Conservation (phyloP, 2,797 vertebrate genomes). For the Meriones psammophilus region DNA sequence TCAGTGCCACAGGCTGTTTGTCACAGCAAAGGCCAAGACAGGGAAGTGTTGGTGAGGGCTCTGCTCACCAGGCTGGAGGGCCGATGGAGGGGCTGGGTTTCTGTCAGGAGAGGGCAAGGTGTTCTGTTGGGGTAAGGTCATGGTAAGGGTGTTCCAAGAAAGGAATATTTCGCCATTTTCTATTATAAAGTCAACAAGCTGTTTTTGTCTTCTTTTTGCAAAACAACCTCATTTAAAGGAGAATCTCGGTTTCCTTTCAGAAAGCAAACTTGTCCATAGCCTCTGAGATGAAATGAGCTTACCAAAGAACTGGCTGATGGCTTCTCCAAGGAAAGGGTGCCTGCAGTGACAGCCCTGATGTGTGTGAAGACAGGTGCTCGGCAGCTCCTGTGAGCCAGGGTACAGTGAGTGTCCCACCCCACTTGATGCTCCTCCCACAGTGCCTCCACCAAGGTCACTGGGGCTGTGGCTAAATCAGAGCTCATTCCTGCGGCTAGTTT, state of each 20-base stretch:
- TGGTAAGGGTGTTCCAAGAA: neutral
- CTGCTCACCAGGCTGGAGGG: neutral
- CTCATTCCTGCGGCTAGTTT: neutral
- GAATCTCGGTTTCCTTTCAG: neutral
- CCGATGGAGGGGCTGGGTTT: neutral
- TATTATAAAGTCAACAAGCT: constrained; percentile 3
- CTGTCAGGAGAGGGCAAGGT: neutral
- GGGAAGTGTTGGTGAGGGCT: neutral
- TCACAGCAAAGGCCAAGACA: neutral
- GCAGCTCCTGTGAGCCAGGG: neutral
- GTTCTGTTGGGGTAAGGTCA: neutral
- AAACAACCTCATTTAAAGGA: neutral
- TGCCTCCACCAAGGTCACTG: neutral
- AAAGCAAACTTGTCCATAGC: neutral
- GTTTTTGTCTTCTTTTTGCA: constrained; percentile 41
- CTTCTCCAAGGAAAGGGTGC: neutral
- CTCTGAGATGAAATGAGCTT: constrained; percentile 24
- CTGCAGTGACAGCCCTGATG: neutral
- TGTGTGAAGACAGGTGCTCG: neutral
- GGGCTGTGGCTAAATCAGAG: neutral
- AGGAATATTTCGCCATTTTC: neutral
- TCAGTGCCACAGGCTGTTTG: neutral
- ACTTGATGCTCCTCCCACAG: neutral
- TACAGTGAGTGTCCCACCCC: neutral
- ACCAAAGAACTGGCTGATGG: neutral